Evolutionary conservation across 2,888 invertebrate species (phyloP), one percentile per base, ranked within the genome.

Genomic region (Drosophila demipolita): DNA sequence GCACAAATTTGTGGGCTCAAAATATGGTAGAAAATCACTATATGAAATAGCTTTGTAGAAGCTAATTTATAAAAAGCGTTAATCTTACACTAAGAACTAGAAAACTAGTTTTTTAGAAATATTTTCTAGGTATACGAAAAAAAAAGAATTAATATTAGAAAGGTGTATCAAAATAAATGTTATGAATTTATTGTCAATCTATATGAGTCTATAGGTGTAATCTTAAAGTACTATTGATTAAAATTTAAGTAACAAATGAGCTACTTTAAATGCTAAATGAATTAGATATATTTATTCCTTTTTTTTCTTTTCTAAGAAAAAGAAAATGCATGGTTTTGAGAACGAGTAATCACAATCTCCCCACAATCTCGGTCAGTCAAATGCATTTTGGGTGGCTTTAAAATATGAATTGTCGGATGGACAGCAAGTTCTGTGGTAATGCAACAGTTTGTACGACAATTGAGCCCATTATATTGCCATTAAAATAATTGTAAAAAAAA

Each of bases 381-480:
- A 32, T 60, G 59, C 23, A 9, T 32, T 45, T 45, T 52, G 26
- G 55, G 38, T 40, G 32, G 55, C 23, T 33, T 42, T 1, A 48
- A 48, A 66, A 5, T 32, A 11, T 23, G 35, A 17, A 12, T 17
- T 17, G 7, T 15, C 36, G 15, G 15, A 9, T 6, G 29, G 12
- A 55, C 7, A 38, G 7, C 15, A 15, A 48, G 8, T 29, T n/a
- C 9, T 35, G 26, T n/a, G 33, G 42, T 42, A 40, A 20, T 42
- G 0, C 15, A 45, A 42, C 38, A 50, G 33, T 57, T 65, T 54
- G 36, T 64, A 53, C 26, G 48, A 57, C 63, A 63, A 32, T 23
- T 60, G 45, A 42, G 36, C 33, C 15, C 32, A 26, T 12, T 17
- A 17, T 58, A 12, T 35, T 49, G 49, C 49, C 29, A 23, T 40